Base-by-base conservation (phyloP, 2,888 invertebrate species). In the Drosophila niveifrons region DNA sequence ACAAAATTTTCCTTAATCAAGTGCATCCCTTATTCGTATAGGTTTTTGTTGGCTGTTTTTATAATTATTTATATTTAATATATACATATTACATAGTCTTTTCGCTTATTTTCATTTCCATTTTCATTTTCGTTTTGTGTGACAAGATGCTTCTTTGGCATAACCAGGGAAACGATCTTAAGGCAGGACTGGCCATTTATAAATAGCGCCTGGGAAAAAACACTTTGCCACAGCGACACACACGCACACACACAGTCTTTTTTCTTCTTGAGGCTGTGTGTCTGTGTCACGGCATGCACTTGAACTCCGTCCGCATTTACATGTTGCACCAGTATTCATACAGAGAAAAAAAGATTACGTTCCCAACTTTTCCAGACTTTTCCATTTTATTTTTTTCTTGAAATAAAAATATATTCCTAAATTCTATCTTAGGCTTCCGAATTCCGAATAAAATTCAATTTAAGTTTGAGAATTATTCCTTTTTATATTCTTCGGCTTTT, bases 161-260 rank as follows among this genome's bases (percentile, higher is more conserved):
- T 55, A 46, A 66, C 46, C 47, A 31, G 52, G 36, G 52, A n/a
- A 46, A 57, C 47, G 34, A 61, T 66, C 52, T 43, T 36, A 47
- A 39, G 57, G 46, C 66, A 59, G 57, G 46, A 51, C 52, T 56
- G 71, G 31, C 31, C 56, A 29, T 56, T 75, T 90, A 90, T 79
- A 87, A 85, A 90, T 91, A 90, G 88, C 77, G 78, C 82, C 85
- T 89, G 90, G 89, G 90, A 91, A 90, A 80, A 85, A 89, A 90
- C 88, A 88, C 88, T 86, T 86, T 86, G 87, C 86, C 65, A 65
- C 66, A 36, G 55, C 13, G 65, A 47, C 67, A 67, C 66, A 47
- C 28, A 11, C 58, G 51, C 44, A 57, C 56, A 46, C 23, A 48
- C 29, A 48, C 3, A 34, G 17, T 34, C 41, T 28, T 28, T 18